Conservation (phyloP, 2,888 invertebrate genomes). For the Crossocerus cetratus region DNA sequence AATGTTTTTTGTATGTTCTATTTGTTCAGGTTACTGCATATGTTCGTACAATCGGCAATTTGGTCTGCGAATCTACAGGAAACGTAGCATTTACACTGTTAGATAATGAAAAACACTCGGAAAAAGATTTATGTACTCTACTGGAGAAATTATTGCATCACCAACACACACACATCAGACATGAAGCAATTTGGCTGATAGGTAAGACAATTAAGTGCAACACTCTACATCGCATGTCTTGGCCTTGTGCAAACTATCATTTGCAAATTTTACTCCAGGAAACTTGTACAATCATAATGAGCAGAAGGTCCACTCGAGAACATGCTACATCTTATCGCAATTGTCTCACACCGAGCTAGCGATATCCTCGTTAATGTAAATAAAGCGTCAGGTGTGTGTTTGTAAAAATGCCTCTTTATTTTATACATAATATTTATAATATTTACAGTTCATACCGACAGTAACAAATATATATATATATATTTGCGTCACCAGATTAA, state of each 20-base stretch:
- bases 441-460: slow-evolving; percentile 12
- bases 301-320: slow-evolving; percentile 33
- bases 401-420: slow-evolving; percentile 20
- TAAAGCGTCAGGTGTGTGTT: neutral
- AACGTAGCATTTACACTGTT: slow-evolving; percentile 59
- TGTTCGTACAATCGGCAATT: slow-evolving; percentile 70
- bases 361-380: slow-evolving; percentile 18
- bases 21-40: slow-evolving; percentile 63
- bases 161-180: slow-evolving; percentile 64
- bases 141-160: slow-evolving; percentile 61
- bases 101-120: slow-evolving; percentile 50
- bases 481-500: neutral
- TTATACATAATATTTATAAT: slow-evolving; percentile 9
- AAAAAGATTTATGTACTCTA: slow-evolving; percentile 44
- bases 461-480: neutral
- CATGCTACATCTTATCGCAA: slow-evolving; percentile 42
- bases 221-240: neutral
- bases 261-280: slow-evolving; percentile 60
- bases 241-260: slow-evolving; percentile 3
- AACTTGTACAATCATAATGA: slow-evolving; percentile 70
- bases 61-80: slow-evolving; percentile 61
- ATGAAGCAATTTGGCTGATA: slow-evolving; percentile 73
- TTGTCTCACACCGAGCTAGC: slow-evolving; percentile 53
- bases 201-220: slow-evolving; percentile 56
- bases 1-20: neutral